Percentiles rank a stretch among this genome's conserved stretches.
Evolutionary conservation across 2,113 vertebrate genomes (phyloP).

Genomic region (Rynchops niger): DNA sequence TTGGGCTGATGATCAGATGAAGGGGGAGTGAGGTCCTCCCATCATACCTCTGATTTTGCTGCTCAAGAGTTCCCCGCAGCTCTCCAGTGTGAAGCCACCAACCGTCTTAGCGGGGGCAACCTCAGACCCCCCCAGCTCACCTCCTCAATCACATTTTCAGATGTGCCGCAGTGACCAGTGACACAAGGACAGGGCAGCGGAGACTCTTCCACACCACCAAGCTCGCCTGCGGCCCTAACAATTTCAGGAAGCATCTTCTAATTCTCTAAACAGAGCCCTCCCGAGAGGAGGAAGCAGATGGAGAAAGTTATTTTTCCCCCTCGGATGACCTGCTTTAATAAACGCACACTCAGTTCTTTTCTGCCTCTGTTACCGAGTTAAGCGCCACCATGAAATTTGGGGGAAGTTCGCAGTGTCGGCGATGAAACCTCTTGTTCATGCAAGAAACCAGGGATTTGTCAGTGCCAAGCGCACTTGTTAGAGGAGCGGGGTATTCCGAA

Average conservation of each 20-base stretch:
- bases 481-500: not conserved
- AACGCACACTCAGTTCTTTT: slow-evolving; percentile 46
- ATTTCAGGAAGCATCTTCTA: slow-evolving; percentile 65
- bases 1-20: not conserved
- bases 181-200: not conserved
- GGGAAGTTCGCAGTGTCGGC: not conserved
- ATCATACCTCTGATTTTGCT: not conserved
- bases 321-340: slow-evolving; percentile 39
- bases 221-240: not conserved
- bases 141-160: not conserved
- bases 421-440: not conserved
- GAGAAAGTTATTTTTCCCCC: slow-evolving; percentile 59
- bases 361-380: not conserved
- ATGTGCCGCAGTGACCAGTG: fast-evolving
- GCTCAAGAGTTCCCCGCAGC: not conserved
- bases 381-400: not conserved
- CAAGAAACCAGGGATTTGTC: not conserved
- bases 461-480: not conserved
- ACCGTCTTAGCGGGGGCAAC: not conserved
- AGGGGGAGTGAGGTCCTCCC: not conserved
- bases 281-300: slow-evolving; percentile 57
- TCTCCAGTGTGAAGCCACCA: fast-evolving
- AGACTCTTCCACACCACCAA: not conserved
- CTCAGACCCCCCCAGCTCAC: not conserved
- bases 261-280: slow-evolving; percentile 17